Base-by-base conservation (phyloP, 2,797 vertebrate species). In the Falco biarmicus region DNA sequence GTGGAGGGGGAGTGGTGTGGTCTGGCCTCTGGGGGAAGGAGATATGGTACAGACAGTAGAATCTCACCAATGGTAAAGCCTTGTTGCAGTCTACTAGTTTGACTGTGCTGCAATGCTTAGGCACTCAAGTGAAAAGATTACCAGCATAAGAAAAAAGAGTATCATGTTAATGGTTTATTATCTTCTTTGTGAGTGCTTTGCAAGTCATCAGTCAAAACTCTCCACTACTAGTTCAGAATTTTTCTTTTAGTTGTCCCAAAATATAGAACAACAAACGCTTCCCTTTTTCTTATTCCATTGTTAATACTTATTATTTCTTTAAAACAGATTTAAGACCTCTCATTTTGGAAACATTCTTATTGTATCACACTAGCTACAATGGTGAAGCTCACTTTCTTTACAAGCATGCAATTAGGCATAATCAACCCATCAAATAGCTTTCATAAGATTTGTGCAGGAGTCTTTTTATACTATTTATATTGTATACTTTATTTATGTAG, bases 101-200 rank as follows among this genome's bases (percentile, higher is more conserved):
- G 37, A 39, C 37, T 39, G 39, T 41, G 39, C 39, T 41, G 39
- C 39, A 41, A 41, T 14, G 13, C 39, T 41, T 39, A 0, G 77
- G 34, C 69, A 82, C 56, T 95, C 66, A 65, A 82, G 66, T 76
- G 76, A 89, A 90, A 91, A 79, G 61, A 90, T 73, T 80, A 90
- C 77, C 89, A 76, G 31, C 19, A 28, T 25, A 69, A 84, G 63
- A 93, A 84, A 88, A 91, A 89, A 32, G 15, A 75, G 25, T 61
- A 53, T n/a, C 29, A 29, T 0, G 1, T 63, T 84, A 89, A 95
- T 70, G 56, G 69, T 45, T 77, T 79, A 73, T 65, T 76, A 93
- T 74, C 13, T 91, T 85, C 66, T 59, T 37, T 1, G 7, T 78
- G 85, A 86, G 13, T 17, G 29, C 12, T 51, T 69, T 50, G 22